A percentile compares a stretch with the other conserved stretches of the same genome.
These are phyloP conservation scores for Papilio xuthus DNA, from an alignment of 1,140 invertebrate species.

Conservation along the genomic window DNA sequence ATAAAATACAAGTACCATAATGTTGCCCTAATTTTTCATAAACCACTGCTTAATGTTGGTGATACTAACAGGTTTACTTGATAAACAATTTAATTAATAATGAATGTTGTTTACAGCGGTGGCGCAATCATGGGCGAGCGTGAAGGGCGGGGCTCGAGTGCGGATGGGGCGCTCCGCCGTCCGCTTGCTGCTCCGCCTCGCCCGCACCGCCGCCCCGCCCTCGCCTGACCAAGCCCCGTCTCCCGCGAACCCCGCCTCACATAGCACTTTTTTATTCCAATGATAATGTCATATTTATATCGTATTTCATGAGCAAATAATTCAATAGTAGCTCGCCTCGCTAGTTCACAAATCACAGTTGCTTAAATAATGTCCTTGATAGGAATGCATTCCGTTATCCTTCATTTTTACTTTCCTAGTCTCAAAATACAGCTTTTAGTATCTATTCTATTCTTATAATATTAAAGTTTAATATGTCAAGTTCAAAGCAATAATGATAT, in stretches of 20 bases:
- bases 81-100: background rate
- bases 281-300: no score
- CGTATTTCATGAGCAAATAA: no score
- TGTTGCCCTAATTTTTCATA: no score
- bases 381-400: background rate
- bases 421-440: background rate
- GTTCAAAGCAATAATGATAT: no score
- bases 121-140: constrained; percentile 47
- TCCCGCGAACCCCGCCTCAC: constrained; percentile 12
- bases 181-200: constrained; percentile 29
- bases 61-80: no score
- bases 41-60: no score
- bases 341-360: background rate
- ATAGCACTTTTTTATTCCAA: background rate
- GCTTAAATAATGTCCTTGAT: background rate
- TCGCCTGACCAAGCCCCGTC: constrained; percentile 15
- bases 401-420: background rate
- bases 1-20: no score
- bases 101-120: constrained; percentile 43
- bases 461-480: no score
- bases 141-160: constrained; percentile 23
- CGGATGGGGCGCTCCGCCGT: constrained; percentile 17
- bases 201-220: constrained; percentile 33
- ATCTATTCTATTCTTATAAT: background rate
- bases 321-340: background rate